Conservation (phyloP, 2,797 vertebrate species). For the Sarcophilus harrisii region DNA sequence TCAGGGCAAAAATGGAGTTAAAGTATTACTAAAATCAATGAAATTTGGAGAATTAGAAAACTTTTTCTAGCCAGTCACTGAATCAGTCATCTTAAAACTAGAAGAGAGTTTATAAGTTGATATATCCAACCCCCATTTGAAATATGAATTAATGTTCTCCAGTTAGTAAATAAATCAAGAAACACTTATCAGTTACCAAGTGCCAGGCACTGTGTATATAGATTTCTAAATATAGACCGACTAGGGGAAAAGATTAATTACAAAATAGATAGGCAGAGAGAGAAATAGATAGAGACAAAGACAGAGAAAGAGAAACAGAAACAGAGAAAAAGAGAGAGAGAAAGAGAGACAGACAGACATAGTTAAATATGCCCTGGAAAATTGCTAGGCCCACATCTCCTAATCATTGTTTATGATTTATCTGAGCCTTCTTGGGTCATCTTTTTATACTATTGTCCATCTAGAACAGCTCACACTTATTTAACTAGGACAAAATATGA, state of each 20-base stretch:
- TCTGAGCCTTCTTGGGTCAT: too few species aligned
- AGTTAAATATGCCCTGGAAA: neutral
- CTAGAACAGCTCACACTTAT: neutral
- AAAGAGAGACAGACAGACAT: too few species aligned
- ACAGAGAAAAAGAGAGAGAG: too few species aligned
- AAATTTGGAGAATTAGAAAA: constrained; percentile 6
- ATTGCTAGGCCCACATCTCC: constrained; percentile 7
- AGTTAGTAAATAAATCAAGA: constrained; percentile 50
- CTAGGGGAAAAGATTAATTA: neutral
- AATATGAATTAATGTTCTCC: constrained; percentile 8
- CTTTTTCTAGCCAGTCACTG: neutral
- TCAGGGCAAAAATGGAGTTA: neutral
- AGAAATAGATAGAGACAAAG: too few species aligned
- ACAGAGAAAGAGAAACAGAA: too few species aligned
- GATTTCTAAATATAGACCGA: neutral
- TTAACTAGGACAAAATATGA: neutral
- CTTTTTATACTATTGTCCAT: too few species aligned
- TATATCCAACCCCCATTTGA: neutral
- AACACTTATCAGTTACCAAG: neutral
- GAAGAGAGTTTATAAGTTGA: neutral
- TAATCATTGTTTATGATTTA: constrained; percentile 5
- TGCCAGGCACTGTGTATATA: neutral
- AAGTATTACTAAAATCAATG: constrained; percentile 3
- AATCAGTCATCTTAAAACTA: neutral
- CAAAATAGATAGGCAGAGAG: neutral